phyloP scores from a whole-genome alignment of 2,113 vertebrate genomes.

The Accipiter cooperii region DNA sequence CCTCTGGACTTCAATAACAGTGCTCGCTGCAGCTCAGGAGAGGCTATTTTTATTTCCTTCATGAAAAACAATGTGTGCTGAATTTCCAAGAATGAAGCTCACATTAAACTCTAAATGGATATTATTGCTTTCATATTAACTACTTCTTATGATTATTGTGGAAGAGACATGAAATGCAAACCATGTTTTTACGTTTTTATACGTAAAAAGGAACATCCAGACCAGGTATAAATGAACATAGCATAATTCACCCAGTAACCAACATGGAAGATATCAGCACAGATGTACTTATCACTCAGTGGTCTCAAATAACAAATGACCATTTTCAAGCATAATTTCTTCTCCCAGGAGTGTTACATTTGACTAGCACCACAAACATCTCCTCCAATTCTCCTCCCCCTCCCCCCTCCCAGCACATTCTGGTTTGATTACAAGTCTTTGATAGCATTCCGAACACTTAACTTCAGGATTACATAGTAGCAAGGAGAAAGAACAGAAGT shows the following conservation, averaged over 20 bases:
- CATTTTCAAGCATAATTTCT: neutral
- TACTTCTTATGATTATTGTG: neutral
- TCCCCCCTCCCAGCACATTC: neutral
- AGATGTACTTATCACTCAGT: neutral
- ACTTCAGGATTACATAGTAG: neutral
- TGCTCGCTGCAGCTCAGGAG: rapidly evolving
- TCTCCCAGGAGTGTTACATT: neutral
- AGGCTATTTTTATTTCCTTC: neutral
- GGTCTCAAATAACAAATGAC: neutral
- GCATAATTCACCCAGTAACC: neutral
- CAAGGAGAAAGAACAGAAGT: neutral
- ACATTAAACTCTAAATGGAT: neutral
- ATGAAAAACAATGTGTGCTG: neutral
- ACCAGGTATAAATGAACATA: neutral
- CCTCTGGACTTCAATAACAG: neutral
- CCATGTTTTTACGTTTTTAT: neutral
- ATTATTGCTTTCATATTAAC: neutral
- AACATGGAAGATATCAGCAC: neutral
- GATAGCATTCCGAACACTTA: neutral
- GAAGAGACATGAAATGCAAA: neutral
- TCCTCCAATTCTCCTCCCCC: neutral
- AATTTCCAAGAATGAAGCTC: neutral
- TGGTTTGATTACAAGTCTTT: neutral
- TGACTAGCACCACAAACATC: neutral
- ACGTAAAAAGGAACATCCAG: neutral